Conservation (phyloP, 2,113 vertebrate genomes). For the Cyanoderma ruficeps region DNA sequence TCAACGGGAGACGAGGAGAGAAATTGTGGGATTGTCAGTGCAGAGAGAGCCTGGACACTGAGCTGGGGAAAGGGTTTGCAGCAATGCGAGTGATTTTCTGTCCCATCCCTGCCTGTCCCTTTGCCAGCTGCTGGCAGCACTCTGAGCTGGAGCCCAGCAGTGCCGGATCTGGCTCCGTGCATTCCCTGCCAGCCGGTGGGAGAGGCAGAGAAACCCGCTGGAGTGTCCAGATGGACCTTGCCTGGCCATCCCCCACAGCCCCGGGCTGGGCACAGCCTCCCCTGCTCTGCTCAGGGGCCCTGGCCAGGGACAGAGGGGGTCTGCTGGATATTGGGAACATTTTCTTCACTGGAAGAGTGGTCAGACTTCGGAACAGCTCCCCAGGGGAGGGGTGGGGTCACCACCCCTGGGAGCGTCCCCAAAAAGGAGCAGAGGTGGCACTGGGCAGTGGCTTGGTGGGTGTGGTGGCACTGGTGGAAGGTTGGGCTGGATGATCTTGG, state of each 20-base stretch:
- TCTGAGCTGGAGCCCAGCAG: neutral
- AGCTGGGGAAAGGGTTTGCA: neutral
- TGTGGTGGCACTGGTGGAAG: neutral
- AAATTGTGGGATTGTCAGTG: neutral
- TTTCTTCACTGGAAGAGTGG: neutral
- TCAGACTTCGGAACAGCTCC: neutral
- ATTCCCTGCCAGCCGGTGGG: neutral
- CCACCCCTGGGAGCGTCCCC: neutral
- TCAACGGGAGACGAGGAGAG: neutral
- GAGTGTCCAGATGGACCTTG: constrained; percentile 40
- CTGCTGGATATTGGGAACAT: accelerated
- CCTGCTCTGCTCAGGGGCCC: accelerated
- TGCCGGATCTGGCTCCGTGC: neutral
- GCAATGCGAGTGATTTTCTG: neutral
- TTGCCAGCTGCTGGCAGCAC: constrained; percentile 43
- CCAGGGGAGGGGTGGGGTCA: neutral
- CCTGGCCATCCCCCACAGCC: neutral
- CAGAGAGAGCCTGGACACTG: neutral
- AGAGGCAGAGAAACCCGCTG: neutral
- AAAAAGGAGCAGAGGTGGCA: neutral
- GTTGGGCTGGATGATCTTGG: neutral
- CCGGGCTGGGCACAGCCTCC: neutral
- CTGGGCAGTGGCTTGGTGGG: neutral
- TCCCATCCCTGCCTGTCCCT: neutral
- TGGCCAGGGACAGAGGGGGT: neutral